Conservation (phyloP, 1,140 invertebrate genomes). For the Leptinotarsa texana region DNA sequence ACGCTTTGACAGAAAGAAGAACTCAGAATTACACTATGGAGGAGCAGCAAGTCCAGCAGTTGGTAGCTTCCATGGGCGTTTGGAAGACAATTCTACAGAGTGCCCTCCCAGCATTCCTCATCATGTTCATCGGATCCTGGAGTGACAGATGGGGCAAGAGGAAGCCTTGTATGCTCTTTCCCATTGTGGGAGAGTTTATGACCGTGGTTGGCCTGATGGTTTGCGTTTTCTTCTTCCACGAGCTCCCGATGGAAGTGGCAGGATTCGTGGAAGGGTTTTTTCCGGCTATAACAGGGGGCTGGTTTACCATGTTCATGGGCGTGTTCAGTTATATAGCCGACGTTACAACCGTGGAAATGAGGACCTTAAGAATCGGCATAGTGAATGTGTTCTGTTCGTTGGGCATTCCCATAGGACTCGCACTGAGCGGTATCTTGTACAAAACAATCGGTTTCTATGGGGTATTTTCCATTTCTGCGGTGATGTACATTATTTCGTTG, state of each 20-base stretch:
- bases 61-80: conserved; percentile 72
- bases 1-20: conserved; percentile 69
- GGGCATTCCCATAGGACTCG: conserved; percentile 78
- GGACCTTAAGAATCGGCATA: conserved; percentile 81
- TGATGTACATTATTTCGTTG: conserved; percentile 74
- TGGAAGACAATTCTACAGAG: conserved; percentile 82
- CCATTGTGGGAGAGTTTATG: conserved; percentile 79
- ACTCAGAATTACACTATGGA: conserved; percentile 72
- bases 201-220: conserved; percentile 76
- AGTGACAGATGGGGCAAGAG: conserved; percentile 74
- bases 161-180: conserved; percentile 83
- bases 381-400: conserved; percentile 81
- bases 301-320: conserved; percentile 87
- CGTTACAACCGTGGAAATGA: conserved; percentile 76
- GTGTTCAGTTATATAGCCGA: conserved; percentile 89
- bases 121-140: conserved; percentile 79
- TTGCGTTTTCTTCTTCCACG: conserved; percentile 77
- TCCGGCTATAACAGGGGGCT: conserved; percentile 79
- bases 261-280: conserved; percentile 76
- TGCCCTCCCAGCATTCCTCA: conserved; percentile 72
- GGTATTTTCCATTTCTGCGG: conserved; percentile 73
- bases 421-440: conserved; percentile 71
- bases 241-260: conserved; percentile 77
- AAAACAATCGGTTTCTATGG: conserved; percentile 79
- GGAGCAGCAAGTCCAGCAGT: conserved; percentile 73